These are phyloP conservation scores for Drosophila nigromelanica DNA, from an alignment of 1,140 invertebrate species.

Conservation along the genomic window DNA sequence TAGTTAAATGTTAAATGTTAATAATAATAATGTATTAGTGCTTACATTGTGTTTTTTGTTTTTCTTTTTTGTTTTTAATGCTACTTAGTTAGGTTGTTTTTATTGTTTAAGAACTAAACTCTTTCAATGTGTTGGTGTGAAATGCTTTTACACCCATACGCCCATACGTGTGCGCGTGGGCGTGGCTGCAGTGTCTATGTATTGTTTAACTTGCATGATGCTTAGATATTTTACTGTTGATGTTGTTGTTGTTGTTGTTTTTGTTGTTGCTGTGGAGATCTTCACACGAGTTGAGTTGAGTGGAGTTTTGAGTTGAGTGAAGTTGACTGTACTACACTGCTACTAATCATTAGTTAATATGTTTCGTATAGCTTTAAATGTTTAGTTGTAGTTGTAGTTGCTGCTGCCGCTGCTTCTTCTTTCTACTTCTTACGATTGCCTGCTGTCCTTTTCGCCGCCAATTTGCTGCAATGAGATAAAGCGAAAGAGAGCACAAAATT, in stretches of 20 bases:
- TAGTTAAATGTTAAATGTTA: conserved; percentile 58
- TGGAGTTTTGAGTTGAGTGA: conserved; percentile 50
- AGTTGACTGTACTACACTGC: conserved; percentile 74
- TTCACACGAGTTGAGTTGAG: conserved; percentile 68
- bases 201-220: conserved; percentile 10
- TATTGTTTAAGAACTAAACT: conserved; percentile 31
- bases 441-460: conserved; percentile 67
- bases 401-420: conserved; percentile 5
- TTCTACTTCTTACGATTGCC: conserved; percentile 62
- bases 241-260: conserved; percentile 20
- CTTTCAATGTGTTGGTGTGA: conserved; percentile 44
- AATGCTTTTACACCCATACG: conserved; percentile 35
- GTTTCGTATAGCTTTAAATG: conserved; percentile 42
- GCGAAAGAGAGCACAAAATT: conserved; percentile 23
- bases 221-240: conserved; percentile 28
- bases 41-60: conserved; percentile 54
- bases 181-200: conserved; percentile 31
- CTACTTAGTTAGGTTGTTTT: conserved; percentile 27
- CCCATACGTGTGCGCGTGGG: conserved; percentile 6
- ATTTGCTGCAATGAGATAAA: conserved; percentile 64
- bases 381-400: conserved; percentile 47
- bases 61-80: conserved; percentile 33
- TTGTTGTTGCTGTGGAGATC: conserved; percentile 65
- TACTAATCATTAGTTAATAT: conserved; percentile 60
- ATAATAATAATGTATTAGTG: conserved; percentile 65